Base-by-base conservation (phyloP, 2,888 invertebrate species). In the Erebia epiphron region DNA sequence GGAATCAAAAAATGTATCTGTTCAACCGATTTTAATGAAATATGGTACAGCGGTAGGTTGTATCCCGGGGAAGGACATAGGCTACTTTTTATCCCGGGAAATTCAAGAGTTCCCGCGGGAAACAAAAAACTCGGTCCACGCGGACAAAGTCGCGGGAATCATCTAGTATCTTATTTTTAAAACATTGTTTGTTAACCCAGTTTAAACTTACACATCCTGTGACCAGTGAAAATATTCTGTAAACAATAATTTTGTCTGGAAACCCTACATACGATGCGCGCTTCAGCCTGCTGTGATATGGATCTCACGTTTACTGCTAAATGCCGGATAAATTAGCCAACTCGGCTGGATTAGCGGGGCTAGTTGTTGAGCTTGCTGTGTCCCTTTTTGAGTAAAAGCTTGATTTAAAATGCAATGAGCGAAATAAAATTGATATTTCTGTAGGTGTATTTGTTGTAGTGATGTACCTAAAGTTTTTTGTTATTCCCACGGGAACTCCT, bases 291-390 rank as follows among this genome's bases (percentile, higher is more conserved):
- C 70, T 66, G 71, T 71, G 91, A 91, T 91, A 91, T 87, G 86
- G 83, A 92, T 91, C 91, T 91, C 92, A 91, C 91, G 91, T 90
- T 90, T 88, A 86, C 89, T 84, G 86, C 89, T 90, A 91, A 91
- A 90, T 91, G 89, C 84, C 82, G 85, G 88, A 88, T 91, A 91
- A 91, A 90, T 91, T 89, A 90, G 89, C 86, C 86, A 85, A 88
- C 88, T 79, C 83, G 88, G 83, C 86, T 89, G 87, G 90, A 89
- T 90, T 88, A 86, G 86, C 86, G 79, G 75, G 79, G 80, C 82
- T 80, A 78, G 80, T 82, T 80, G 79, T 65, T 69, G 60, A 71
- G 72, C 69, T 74, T 72, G 69, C 70, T 74, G 71, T 68, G 65
- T 73, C 71, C 61, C 69, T 70, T 73, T 75, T 73, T 70, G 70